phyloP scores from a whole-genome alignment of 2,113 vertebrate species.

The Tragelaphus imberbis region DNA sequence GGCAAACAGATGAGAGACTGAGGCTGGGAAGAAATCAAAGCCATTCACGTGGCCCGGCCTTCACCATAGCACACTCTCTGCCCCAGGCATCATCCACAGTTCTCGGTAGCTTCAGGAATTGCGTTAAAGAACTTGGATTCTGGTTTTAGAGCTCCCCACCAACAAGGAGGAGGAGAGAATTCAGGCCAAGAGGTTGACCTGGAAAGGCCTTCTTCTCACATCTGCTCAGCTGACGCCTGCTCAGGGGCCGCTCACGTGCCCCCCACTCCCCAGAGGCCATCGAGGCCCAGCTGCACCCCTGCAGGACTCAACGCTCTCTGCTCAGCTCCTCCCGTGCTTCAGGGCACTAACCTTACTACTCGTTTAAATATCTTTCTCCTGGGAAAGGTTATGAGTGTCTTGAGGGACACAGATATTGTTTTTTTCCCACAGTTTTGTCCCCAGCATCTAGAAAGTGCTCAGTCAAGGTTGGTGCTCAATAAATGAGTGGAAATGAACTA shows the following conservation, averaged over 20 bases:
- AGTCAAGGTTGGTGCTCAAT: background rate
- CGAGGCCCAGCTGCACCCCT: background rate
- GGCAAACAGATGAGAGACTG: background rate
- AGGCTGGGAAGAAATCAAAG: background rate
- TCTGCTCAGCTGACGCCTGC: background rate
- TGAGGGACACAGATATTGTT: background rate
- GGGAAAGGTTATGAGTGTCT: background rate
- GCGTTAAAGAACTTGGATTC: background rate
- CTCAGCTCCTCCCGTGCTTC: background rate
- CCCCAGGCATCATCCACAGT: rapidly evolving
- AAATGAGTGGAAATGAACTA: background rate
- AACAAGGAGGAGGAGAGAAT: background rate
- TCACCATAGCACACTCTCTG: rapidly evolving
- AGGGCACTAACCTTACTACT: no score
- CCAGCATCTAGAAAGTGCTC: background rate
- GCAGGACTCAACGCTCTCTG: background rate
- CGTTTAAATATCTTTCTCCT: background rate
- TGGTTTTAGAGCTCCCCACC: background rate
- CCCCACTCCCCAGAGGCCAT: background rate
- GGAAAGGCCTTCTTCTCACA: background rate
- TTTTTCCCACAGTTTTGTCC: background rate
- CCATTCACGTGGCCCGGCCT: rapidly evolving
- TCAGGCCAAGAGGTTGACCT: background rate
- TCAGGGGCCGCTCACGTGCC: background rate
- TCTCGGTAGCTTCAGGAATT: background rate